Evolutionary conservation across 2,797 vertebrate species (phyloP).

Genomic region (Rhadinocentrus ornatus): DNA sequence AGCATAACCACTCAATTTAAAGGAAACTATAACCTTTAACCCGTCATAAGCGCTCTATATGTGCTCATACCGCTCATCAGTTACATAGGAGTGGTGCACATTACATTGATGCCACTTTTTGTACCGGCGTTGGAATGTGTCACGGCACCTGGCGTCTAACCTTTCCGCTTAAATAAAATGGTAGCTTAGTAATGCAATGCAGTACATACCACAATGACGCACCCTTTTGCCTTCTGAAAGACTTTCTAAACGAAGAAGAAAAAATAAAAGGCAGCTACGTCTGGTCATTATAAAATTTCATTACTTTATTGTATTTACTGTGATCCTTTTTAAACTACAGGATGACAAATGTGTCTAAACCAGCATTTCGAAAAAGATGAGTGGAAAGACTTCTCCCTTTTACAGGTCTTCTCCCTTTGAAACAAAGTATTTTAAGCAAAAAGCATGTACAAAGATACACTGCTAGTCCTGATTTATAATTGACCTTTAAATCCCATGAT

Average conservation of each 20-base stretch:
- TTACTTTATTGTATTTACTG: constrained; percentile 69
- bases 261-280: constrained; percentile 19
- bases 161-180: background rate
- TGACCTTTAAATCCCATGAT: constrained; percentile 57
- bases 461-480: constrained; percentile 42
- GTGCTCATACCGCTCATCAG: background rate
- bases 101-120: background rate
- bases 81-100: background rate
- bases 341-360: constrained; percentile 43
- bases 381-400: constrained; percentile 51
- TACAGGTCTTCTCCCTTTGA: constrained; percentile 70
- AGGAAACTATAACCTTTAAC: background rate
- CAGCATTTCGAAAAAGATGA: constrained; percentile 60
- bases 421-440: constrained; percentile 42
- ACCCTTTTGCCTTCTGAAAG: background rate
- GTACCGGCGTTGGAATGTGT: background rate
- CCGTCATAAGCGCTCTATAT: background rate
- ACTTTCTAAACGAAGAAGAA: constrained; percentile 2
- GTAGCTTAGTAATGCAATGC: background rate
- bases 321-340: constrained; percentile 56
- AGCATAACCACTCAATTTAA: background rate
- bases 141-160: background rate
- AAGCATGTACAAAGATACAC: constrained; percentile 46
- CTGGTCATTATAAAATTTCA: constrained; percentile 52
- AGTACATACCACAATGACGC: background rate